A percentile compares a stretch with the other conserved stretches of the same genome.
Evolutionary conservation across 2,797 vertebrate species (phyloP).

Genomic region (Sebastiscus tertius): DNA sequence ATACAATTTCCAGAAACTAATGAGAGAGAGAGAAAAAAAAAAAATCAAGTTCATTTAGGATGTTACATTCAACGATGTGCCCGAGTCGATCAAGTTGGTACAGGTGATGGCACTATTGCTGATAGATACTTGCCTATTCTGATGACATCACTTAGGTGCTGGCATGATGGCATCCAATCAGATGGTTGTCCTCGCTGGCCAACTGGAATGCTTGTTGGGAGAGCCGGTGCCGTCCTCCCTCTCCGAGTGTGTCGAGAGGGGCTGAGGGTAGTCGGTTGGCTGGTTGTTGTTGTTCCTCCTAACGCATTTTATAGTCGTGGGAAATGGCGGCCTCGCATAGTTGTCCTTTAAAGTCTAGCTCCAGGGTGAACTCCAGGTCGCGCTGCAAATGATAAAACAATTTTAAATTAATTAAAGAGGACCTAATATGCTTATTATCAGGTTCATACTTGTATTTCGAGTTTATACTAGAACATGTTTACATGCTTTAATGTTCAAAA

Average conservation of each 20-base stretch:
- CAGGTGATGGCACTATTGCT: constrained; percentile 75
- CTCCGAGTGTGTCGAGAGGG: constrained; percentile 31
- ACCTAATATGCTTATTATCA: fast-evolving
- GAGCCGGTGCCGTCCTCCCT: constrained; percentile 23
- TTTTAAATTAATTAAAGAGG: background rate
- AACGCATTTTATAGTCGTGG: constrained; percentile 99
- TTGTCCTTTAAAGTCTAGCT: constrained; percentile 98
- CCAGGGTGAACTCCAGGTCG: constrained; percentile 97
- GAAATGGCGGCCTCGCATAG: constrained; percentile 97
- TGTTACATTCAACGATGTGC: constrained; percentile 74
- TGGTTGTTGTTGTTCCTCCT: constrained; percentile 47
- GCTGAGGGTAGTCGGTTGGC: constrained; percentile 31
- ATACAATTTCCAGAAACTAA: constrained; percentile 19
- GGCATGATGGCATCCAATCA: constrained; percentile 48
- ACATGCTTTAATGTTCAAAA: background rate
- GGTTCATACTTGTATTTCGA: no score
- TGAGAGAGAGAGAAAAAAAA: background rate
- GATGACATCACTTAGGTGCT: constrained; percentile 68
- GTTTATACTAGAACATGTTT: no score
- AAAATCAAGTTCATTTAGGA: constrained; percentile 60
- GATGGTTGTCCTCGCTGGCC: constrained; percentile 34
- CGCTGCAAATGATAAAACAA: constrained; percentile 79
- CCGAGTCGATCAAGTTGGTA: constrained; percentile 57
- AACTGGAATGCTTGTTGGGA: constrained; percentile 35
- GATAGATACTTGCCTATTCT: constrained; percentile 49